Evolutionary conservation across 2,113 vertebrate genomes (phyloP), one percentile per base, ranked within the genome.

Genomic region (Acrocephalus kingi): DNA sequence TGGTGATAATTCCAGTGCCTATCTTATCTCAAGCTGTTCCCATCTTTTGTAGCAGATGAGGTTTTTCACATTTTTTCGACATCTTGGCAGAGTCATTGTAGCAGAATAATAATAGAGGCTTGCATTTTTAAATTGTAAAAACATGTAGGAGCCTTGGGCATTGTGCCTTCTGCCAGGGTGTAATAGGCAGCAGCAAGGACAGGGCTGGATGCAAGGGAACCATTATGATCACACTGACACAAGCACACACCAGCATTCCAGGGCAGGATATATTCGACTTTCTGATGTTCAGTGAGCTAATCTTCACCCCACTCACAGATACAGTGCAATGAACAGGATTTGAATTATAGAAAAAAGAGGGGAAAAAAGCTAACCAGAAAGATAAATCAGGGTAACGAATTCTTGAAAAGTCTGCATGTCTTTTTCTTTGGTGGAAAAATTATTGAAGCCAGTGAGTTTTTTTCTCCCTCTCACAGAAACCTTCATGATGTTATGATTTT

Each of bases 101-200:
- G 63, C 90, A 89, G 83, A 88, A 92, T 77, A 92, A 90, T 92
- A 92, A 93, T 55, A 0, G 15, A 71, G 30, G 51, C 51, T 90
- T 90, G 76, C 48, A 80, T 90, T 95, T 94, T 86, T 90, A 59
- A 89, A 89, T 90, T 81, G 46, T 30, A 72, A 89, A 72, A 93
- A 9, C 7, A 51, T 63, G 43, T 67, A 64, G 76, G 46, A 75
- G 83, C 91, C 76, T 92, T 95, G 86, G 89, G 89, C 93, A 75
- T 43, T 92, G 67, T 88, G 51, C 76, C 68, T 93, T 92, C 84
- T 94, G 76, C 80, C 68, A 64, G 80, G 14, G 24, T 90, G 21
- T 48, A 67, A 59, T 7, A 82, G 76, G 41, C 76, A 88, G 64
- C 28, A 88, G 71, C 41, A 84, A 92, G 83, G 73, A 74, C 86